These are phyloP conservation scores for Pipa parva DNA, from an alignment of 2,113 vertebrate genomes.

Conservation along the genomic window DNA sequence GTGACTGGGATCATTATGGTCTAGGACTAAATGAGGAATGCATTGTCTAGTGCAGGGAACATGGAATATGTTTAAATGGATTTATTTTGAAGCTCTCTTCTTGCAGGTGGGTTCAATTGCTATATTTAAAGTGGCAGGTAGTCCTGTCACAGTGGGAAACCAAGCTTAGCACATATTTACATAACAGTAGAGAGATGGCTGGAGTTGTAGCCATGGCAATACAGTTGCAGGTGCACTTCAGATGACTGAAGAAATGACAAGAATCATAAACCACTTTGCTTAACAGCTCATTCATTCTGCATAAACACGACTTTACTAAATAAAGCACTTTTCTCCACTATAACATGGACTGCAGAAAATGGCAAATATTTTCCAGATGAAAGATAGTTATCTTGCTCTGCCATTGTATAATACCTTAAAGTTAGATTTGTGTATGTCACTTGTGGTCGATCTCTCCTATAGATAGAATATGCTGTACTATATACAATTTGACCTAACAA, in stretches of 20 bases:
- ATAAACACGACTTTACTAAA: background rate
- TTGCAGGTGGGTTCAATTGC: constrained; percentile 22
- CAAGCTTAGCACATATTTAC: constrained; percentile 9
- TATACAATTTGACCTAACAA: too few species aligned
- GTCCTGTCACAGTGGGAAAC: constrained; percentile 8
- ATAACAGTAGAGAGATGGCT: constrained; percentile 16
- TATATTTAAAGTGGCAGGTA: constrained; percentile 21
- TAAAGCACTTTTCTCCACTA: background rate
- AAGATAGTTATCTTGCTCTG: too few species aligned
- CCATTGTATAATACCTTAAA: too few species aligned
- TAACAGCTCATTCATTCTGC: background rate
- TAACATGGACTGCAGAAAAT: too few species aligned
- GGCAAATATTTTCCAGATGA: too few species aligned
- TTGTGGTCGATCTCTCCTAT: too few species aligned
- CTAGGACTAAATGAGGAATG: background rate
- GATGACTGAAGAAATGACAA: constrained; percentile 5
- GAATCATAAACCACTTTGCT: background rate
- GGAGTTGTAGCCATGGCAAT: constrained; percentile 16
- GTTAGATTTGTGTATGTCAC: too few species aligned
- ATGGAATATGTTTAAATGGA: background rate
- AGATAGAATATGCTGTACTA: too few species aligned
- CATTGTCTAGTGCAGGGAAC: background rate
- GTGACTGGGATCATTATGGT: background rate
- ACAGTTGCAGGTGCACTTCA: background rate
- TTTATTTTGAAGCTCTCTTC: constrained; percentile 6